Evolutionary conservation across 2,888 invertebrate species (phyloP).

Genomic region (Cheiracanthium punctorium): DNA sequence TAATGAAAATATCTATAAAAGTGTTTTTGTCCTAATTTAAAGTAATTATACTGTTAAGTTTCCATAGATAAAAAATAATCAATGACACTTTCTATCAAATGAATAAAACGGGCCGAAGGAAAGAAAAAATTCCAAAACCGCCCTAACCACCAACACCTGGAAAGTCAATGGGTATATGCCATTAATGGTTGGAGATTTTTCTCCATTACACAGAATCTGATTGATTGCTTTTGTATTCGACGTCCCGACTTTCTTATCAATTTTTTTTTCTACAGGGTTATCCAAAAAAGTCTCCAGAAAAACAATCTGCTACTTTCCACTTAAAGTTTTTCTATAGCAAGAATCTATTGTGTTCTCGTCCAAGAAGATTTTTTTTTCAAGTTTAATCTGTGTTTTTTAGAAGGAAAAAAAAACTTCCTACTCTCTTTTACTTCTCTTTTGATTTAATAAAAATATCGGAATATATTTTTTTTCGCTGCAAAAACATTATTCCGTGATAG

Average conservation of each 20-base stretch:
- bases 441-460: too few species aligned
- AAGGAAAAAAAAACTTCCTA: not conserved
- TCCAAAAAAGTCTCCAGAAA: not conserved
- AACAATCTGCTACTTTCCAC: not conserved
- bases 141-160: not conserved
- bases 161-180: constrained; percentile 1
- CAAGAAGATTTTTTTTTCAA: not conserved
- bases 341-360: not conserved
- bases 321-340: not conserved
- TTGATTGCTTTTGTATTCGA: not conserved
- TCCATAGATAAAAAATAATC: not conserved
- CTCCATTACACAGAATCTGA: not conserved
- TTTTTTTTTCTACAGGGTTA: not conserved
- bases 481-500: too few species aligned
- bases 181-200: not conserved
- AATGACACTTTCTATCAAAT: not conserved
- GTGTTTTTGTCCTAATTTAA: not conserved
- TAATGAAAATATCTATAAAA: not conserved
- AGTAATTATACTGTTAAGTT: not conserved
- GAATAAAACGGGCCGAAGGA: not conserved
- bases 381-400: not conserved
- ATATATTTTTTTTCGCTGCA: too few species aligned
- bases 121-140: not conserved
- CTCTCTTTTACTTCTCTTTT: too few species aligned
- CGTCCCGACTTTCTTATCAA: not conserved